Percentiles rank a stretch among this genome's conserved stretches.
phyloP scores from a whole-genome alignment of 2,113 vertebrate species.

The Micromys minutus region DNA sequence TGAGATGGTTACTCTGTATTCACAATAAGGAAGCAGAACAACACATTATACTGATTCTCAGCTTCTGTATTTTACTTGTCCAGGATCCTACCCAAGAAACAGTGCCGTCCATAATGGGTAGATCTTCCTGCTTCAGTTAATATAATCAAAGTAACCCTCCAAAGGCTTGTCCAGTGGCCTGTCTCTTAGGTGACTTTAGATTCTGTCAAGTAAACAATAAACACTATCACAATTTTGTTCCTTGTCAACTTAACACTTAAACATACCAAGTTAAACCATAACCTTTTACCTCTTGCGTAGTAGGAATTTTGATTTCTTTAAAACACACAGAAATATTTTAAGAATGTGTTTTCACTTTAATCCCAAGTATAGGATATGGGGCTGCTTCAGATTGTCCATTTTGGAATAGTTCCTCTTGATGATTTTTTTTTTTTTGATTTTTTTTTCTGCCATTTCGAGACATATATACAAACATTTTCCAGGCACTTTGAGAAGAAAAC shows the following conservation, averaged over 20 bases:
- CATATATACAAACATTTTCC: not conserved
- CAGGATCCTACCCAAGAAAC: not conserved
- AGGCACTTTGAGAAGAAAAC: not conserved
- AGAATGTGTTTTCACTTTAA: too few species aligned
- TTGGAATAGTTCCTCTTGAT: not conserved
- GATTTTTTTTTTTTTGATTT: not conserved
- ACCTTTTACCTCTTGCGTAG: too few species aligned
- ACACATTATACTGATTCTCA: not conserved
- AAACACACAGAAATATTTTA: too few species aligned
- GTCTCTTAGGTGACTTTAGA: not conserved
- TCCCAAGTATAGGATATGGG: too few species aligned
- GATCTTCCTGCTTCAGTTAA: not conserved
- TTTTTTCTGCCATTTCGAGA: not conserved
- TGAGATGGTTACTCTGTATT: not conserved
- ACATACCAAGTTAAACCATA: not conserved
- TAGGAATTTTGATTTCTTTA: too few species aligned
- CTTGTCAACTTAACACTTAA: not conserved
- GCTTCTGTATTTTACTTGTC: not conserved
- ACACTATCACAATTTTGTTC: not conserved
- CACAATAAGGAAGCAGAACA: not conserved
- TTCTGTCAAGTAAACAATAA: not conserved
- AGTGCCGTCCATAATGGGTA: too few species aligned
- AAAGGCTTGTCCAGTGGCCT: not conserved
- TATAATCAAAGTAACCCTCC: not conserved
- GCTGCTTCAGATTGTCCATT: not conserved